Evolutionary conservation across 1,140 invertebrate species (phyloP).

Genomic region (Phthorimaea operculella): DNA sequence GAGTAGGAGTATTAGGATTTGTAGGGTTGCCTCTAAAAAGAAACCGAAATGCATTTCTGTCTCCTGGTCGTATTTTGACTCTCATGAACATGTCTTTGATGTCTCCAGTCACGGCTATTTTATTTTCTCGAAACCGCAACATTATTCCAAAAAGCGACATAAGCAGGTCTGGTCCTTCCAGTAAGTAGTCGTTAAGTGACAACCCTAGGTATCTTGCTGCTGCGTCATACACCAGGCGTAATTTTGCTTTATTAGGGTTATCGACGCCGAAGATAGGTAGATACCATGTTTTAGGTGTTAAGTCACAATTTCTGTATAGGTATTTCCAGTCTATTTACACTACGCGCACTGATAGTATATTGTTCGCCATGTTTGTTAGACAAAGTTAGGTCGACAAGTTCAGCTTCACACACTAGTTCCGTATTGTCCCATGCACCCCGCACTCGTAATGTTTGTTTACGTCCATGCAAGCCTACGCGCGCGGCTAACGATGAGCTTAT

Average conservation of each 20-base stretch:
- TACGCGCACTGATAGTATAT: constrained; percentile 11
- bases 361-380: constrained; percentile 3
- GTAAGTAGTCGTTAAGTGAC: neutral
- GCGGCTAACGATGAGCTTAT: neutral
- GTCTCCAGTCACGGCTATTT: neutral
- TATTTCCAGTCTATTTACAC: constrained; percentile 16
- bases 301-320: constrained; percentile 10
- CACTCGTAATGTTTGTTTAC: constrained; percentile 3
- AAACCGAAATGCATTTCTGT: neutral
- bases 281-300: neutral
- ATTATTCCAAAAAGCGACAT: neutral
- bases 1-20: neutral
- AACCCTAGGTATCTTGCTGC: neutral
- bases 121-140: neutral
- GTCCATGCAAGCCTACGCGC: constrained; percentile 7
- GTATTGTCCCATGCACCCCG: constrained; percentile 9
- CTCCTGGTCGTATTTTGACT: neutral
- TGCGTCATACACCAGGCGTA: neutral
- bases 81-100: constrained; percentile 1
- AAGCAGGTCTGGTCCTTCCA: neutral
- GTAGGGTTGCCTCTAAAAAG: neutral
- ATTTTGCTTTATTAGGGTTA: neutral
- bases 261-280: neutral
- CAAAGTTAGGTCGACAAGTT: constrained; percentile 10
- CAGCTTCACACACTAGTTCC: constrained; percentile 10